phyloP scores from a whole-genome alignment of 2,888 invertebrate genomes.

The Agrenia bidenticulata region DNA sequence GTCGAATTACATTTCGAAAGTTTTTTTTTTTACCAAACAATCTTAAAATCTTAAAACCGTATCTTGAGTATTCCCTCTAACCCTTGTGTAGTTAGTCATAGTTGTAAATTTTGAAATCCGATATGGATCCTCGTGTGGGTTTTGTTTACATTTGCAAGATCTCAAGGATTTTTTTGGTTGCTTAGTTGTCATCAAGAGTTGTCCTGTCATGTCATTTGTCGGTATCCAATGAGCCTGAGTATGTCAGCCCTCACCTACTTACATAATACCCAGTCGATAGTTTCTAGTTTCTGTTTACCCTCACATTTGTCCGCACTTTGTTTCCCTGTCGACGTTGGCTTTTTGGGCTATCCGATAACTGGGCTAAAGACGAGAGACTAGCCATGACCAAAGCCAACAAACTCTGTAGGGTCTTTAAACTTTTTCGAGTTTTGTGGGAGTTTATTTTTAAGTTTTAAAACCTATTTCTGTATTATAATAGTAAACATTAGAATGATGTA shows the following conservation, averaged over 20 bases:
- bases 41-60: not conserved
- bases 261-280: not conserved
- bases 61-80: not conserved
- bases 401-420: conserved; percentile 4
- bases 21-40: not conserved
- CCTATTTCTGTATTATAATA: too few species aligned
- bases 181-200: conserved; percentile 4
- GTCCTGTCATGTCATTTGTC: conserved; percentile 13
- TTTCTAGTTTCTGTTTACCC: not conserved
- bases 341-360: not conserved
- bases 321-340: conserved; percentile 5
- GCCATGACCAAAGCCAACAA: conserved; percentile 6
- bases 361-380: not conserved
- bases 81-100: too few species aligned
- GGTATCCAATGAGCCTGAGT: not conserved
- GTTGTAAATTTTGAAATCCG: not conserved
- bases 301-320: conserved; percentile 10
- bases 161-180: not conserved
- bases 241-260: not conserved
- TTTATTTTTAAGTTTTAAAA: too few species aligned
- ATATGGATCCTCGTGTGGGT: conserved; percentile 7
- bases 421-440: not conserved
- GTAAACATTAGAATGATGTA: too few species aligned
- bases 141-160: conserved; percentile 8
- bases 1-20: not conserved